Evolutionary conservation across 2,113 vertebrate genomes (phyloP).

Genomic region (Antechinus flavipes): DNA sequence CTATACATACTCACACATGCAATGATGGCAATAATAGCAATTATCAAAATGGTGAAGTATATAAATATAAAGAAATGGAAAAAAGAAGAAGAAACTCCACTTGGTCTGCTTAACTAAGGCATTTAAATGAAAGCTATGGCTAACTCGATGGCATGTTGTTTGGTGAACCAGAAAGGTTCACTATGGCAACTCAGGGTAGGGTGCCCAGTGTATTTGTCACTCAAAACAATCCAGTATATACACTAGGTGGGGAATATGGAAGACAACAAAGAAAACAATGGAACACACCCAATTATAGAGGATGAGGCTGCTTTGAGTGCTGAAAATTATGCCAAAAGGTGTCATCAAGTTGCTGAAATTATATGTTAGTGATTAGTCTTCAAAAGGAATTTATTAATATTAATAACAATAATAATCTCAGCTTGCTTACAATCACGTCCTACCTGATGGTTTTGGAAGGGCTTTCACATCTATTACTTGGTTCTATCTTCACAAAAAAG

Average conservation of each 20-base stretch:
- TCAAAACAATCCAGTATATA: background rate
- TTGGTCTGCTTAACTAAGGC: background rate
- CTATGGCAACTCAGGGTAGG: background rate
- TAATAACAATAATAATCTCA: background rate
- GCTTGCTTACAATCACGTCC: background rate
- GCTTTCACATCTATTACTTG: background rate
- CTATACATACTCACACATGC: background rate
- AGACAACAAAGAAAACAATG: background rate
- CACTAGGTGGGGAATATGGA: background rate
- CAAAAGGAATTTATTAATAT: slow-evolving; percentile 3
- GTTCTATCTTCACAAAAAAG: background rate
- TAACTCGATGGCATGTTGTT: background rate
- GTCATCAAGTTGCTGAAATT: background rate
- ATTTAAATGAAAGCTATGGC: background rate
- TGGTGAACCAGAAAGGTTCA: slow-evolving; percentile 7
- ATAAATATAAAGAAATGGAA: background rate
- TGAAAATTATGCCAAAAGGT: background rate
- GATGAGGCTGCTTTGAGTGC: background rate
- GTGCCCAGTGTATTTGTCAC: background rate
- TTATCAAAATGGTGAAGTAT: background rate
- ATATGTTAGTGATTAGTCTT: background rate
- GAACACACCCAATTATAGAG: background rate
- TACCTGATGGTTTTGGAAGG: background rate
- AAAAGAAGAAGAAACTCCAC: background rate
- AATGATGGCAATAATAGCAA: background rate